Conservation (phyloP, 2,888 invertebrate species). For the Sphaerophoria rueppellii region DNA sequence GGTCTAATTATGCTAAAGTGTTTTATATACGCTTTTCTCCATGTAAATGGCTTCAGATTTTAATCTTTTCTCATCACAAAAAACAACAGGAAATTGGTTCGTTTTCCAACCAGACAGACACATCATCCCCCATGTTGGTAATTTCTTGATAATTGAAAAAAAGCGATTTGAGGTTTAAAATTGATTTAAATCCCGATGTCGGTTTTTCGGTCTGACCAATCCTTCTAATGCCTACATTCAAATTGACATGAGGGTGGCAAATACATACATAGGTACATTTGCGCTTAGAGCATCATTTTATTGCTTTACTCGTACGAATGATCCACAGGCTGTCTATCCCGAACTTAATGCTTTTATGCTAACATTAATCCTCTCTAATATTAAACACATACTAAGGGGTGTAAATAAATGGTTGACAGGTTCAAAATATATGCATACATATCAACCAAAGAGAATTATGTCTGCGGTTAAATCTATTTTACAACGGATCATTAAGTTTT, state of each 20-base stretch:
- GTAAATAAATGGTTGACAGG: constrained; percentile 57
- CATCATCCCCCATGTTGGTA: background rate
- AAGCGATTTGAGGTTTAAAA: constrained; percentile 56
- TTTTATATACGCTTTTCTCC: constrained; percentile 14
- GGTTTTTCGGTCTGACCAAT: background rate
- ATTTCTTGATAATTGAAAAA: constrained; percentile 39
- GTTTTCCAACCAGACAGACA: background rate
- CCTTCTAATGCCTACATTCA: constrained; percentile 8
- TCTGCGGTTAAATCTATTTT: constrained; percentile 69
- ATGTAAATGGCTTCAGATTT: constrained; percentile 51
- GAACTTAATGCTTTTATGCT: background rate
- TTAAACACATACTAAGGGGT: constrained; percentile 34
- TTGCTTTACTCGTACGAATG: background rate
- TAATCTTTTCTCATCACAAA: constrained; percentile 47
- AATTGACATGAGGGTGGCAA: constrained; percentile 27
- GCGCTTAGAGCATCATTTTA: constrained; percentile 11
- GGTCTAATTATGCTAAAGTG: constrained; percentile 61
- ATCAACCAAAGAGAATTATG: constrained; percentile 55
- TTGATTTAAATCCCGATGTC: constrained; percentile 12
- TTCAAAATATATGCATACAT: constrained; percentile 35
- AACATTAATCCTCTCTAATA: background rate
- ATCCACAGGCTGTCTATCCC: background rate
- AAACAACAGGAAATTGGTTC: constrained; percentile 22
- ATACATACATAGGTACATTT: background rate
- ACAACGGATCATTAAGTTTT: constrained; percentile 73